A percentile compares a stretch with the other conserved stretches of the same genome.
Evolutionary conservation across 2,113 vertebrate genomes (phyloP).

Genomic region (Pseudopipra pipra): DNA sequence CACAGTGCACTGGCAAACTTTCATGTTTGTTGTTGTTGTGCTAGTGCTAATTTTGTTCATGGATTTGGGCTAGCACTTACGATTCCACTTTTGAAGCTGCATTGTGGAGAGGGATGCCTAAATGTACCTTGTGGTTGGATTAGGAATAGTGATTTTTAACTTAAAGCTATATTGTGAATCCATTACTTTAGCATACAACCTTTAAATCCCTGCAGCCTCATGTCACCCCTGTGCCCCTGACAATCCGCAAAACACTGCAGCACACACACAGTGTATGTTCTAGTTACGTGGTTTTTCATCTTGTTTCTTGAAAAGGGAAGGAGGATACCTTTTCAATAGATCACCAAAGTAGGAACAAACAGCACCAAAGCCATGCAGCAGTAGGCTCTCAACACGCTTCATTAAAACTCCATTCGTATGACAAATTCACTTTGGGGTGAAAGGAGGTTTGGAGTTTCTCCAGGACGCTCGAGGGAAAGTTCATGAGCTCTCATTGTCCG

Average conservation of each 20-base stretch:
- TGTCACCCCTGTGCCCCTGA: neutral
- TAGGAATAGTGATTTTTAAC: neutral
- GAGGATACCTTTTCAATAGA: neutral
- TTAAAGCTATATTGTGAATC: neutral
- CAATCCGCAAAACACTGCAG: neutral
- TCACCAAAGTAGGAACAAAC: neutral
- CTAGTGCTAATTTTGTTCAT: neutral
- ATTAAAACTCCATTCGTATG: conserved; percentile 46
- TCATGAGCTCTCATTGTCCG: conserved; percentile 56
- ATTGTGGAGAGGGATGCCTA: neutral
- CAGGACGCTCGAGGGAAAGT: conserved; percentile 43
- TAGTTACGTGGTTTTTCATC: neutral
- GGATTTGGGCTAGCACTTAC: neutral
- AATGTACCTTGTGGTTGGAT: neutral
- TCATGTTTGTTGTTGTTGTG: neutral
- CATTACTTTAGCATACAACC: neutral
- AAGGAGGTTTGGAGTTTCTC: conserved; percentile 40
- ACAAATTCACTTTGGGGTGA: conserved; percentile 21
- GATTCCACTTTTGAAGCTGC: neutral
- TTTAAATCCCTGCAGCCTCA: neutral
- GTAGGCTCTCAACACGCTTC: conserved; percentile 21
- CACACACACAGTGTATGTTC: neutral
- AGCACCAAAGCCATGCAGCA: neutral
- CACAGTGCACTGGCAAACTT: neutral
- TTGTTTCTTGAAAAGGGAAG: neutral